Conservation (phyloP, 2,797 vertebrate species). For the Coreius guichenoti region DNA sequence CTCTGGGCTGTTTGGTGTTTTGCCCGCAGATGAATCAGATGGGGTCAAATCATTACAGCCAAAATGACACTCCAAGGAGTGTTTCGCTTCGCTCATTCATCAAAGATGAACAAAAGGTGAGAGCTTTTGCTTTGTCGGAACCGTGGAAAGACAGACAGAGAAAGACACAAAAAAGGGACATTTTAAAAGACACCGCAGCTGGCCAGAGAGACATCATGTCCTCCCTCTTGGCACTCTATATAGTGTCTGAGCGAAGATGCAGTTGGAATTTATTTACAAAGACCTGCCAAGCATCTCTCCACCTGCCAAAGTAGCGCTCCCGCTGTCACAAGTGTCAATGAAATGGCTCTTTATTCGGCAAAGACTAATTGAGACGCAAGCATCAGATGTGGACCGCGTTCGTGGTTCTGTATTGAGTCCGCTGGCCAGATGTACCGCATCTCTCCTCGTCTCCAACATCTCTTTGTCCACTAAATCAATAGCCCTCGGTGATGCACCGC, state of each 20-base stretch:
- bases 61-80: constrained; percentile 55
- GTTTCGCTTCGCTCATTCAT: constrained; percentile 59
- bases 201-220: constrained; percentile 50
- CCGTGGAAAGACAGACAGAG: constrained; percentile 25
- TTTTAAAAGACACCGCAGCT: constrained; percentile 59
- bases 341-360: constrained; percentile 69
- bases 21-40: constrained; percentile 62
- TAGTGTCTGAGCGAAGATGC: constrained; percentile 77
- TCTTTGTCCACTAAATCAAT: constrained; percentile 64
- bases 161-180: constrained; percentile 25
- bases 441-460: constrained; percentile 38
- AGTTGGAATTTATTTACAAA: constrained; percentile 72
- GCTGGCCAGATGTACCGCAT: constrained; percentile 46
- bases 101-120: constrained; percentile 64
- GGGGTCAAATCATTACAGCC: constrained; percentile 69
- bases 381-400: constrained; percentile 63
- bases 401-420: constrained; percentile 1
- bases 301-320: constrained; percentile 75
- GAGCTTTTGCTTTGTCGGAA: constrained; percentile 52
- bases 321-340: constrained; percentile 71
- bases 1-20: constrained; percentile 66
- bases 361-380: constrained; percentile 65
- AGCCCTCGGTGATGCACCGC: constrained; percentile 53
- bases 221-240: constrained; percentile 66
- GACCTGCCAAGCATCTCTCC: constrained; percentile 69